Base-by-base conservation (phyloP, 2,113 vertebrate genomes). In the Vulpes ferrilata region DNA sequence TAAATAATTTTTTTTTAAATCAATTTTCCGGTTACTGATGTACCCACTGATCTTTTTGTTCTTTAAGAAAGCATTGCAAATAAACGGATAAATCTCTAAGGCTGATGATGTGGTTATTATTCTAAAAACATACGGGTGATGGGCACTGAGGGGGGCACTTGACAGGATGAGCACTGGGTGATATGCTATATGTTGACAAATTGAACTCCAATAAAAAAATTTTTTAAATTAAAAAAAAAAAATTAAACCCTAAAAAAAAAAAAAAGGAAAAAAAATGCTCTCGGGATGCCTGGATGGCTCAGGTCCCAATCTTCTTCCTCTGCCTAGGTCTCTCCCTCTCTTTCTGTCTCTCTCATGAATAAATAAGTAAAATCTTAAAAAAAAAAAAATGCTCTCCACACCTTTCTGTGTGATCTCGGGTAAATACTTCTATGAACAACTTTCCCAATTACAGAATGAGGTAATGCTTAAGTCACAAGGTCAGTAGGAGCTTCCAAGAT, bases 391-490 rank as follows among this genome's bases (percentile, higher is more conserved):
- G 86, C 53, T 92, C 76, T 90, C 87, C 60, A 83, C 55, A 82
- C 76, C 81, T 90, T 94, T 96, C 84, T 93, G 78, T 43, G 62
- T 51, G 74, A 92, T 92, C 57, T 16, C 84, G 62, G 83, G 59
- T 81, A 84, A 96, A 92, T 69, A 90, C 79, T 89, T 87, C 85
- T 94, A 78, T 11, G 71, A 96, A 88, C 48, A 91, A 53, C 86
- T 83, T 94, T 96, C 64, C 90, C 93, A 86, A 83, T 73, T 91
- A 96, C 57, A 84, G 64, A 86, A 91, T 94, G 95, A 96, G 32
- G 94, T 92, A 90, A 97, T 85, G 88, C 65, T 90, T 84, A 96
- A 96, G 60, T 97, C 97, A 97, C 89, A 93, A 78, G 83, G 79
- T 92, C 80, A 90, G 59, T 32, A 88, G 35, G 35, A 55, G 84